These are phyloP conservation scores for Gasterosteus aculeatus DNA, from an alignment of 2,113 vertebrate genomes.

Conservation along the genomic window DNA sequence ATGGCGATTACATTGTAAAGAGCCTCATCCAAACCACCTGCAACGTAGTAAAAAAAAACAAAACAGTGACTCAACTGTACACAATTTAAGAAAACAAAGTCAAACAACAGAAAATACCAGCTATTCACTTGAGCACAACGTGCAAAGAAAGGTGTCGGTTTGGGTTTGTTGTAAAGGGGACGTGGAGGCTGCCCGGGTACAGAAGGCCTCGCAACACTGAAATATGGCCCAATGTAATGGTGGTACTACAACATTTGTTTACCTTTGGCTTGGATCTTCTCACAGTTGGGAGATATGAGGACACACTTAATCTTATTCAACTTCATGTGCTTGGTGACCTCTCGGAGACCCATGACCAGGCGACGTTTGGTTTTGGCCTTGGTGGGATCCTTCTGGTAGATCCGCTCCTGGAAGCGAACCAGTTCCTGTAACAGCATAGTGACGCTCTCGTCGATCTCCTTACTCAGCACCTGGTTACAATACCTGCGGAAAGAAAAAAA, in stretches of 20 bases:
- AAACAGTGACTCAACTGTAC: neutral
- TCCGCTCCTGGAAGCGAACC: slow-evolving; percentile 95
- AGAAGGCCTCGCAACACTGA: too few species aligned
- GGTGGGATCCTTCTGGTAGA: slow-evolving; percentile 95
- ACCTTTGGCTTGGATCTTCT: slow-evolving; percentile 99
- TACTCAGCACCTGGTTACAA: slow-evolving; percentile 98
- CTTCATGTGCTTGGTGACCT: slow-evolving; percentile 99
- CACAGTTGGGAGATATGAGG: slow-evolving; percentile 98
- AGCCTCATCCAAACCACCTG: slow-evolving; percentile 96
- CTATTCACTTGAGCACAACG: neutral
- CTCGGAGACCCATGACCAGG: slow-evolving; percentile 96
- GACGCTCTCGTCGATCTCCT: slow-evolving; percentile 98
- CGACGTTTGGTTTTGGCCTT: slow-evolving; percentile 94
- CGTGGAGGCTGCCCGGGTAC: neutral
- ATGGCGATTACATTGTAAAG: slow-evolving; percentile 97
- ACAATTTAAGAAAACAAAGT: neutral
- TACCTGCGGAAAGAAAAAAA: slow-evolving; percentile 81
- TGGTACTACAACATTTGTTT: neutral
- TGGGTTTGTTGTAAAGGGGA: neutral
- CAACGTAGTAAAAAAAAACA: slow-evolving; percentile 32
- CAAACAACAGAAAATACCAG: neutral
- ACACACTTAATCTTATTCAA: slow-evolving; percentile 96
- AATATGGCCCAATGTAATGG: neutral
- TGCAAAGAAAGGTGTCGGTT: neutral
- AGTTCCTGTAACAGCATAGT: slow-evolving; percentile 95